phyloP scores from a whole-genome alignment of 2,888 invertebrate species.

The Colletes collaris region DNA sequence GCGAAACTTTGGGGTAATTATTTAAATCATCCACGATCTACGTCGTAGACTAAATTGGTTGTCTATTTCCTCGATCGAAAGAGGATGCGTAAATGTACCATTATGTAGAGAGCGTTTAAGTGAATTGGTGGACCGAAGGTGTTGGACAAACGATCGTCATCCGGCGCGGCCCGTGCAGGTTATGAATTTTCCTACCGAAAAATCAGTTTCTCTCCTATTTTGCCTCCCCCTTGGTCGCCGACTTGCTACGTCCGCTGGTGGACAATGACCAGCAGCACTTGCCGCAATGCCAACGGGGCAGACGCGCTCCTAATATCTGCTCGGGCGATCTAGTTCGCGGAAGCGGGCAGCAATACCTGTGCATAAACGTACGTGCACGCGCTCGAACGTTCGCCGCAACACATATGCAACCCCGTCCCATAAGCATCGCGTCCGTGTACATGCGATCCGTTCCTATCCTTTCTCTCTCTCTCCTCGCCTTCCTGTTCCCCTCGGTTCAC shows the following conservation, averaged over 20 bases:
- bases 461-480: slow-evolving; percentile 26
- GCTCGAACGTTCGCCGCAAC: slow-evolving; percentile 25
- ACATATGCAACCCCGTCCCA: slow-evolving; percentile 23
- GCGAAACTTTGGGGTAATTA: no score
- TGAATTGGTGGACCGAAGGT: no score
- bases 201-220: slow-evolving; percentile 65
- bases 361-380: slow-evolving; percentile 54
- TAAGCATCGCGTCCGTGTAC: slow-evolving; percentile 34
- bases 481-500: slow-evolving; percentile 29
- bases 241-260: slow-evolving; percentile 77
- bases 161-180: slow-evolving; percentile 63
- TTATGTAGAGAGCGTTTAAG: no score
- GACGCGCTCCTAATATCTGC: slow-evolving; percentile 77
- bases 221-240: slow-evolving; percentile 42
- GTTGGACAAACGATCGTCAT: no score
- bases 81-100: no score
- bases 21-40: no score
- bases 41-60: no score
- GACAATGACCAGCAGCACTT: slow-evolving; percentile 80
- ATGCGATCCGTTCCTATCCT: slow-evolving; percentile 28
- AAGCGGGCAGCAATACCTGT: slow-evolving; percentile 71
- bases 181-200: slow-evolving; percentile 77
- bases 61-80: no score
- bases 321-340: slow-evolving; percentile 80
- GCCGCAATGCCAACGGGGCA: slow-evolving; percentile 74